Evolutionary conservation across 2,113 vertebrate species (phyloP).

Genomic region (Pantherophis guttatus): DNA sequence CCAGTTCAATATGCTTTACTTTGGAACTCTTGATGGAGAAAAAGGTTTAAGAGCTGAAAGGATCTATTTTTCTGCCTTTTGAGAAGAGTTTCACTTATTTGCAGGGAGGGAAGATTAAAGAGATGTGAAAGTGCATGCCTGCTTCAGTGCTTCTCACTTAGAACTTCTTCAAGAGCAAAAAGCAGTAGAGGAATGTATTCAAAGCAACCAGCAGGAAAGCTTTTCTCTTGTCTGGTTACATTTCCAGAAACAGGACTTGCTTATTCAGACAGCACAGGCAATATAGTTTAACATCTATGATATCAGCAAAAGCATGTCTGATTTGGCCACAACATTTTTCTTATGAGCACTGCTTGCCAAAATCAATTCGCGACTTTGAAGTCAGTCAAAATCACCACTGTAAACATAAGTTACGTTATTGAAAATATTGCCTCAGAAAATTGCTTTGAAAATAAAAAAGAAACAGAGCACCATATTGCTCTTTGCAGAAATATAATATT

Average conservation of each 20-base stretch:
- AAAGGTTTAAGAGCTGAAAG: background rate
- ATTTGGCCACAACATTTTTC: background rate
- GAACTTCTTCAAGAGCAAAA: background rate
- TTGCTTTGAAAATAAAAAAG: background rate
- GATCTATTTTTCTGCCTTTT: background rate
- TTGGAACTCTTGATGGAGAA: background rate
- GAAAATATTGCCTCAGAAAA: background rate
- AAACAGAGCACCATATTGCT: background rate
- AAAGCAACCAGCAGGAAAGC: background rate
- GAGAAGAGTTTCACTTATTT: background rate
- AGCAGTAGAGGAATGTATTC: background rate
- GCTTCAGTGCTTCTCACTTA: background rate
- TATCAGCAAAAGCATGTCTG: background rate
- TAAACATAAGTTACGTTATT: background rate
- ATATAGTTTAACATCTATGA: background rate
- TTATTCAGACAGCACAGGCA: background rate
- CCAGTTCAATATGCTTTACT: background rate
- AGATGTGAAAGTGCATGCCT: background rate
- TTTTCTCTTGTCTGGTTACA: background rate
- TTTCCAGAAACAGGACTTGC: background rate
- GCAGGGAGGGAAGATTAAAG: background rate
- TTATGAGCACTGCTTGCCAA: background rate
- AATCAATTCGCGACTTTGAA: background rate
- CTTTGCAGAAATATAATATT: conserved; percentile 14
- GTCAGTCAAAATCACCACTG: conserved; percentile 1